Evolutionary conservation across 2,113 vertebrate genomes (phyloP), one percentile per base, ranked within the genome.

Genomic region (Gymnorhina tibicen): DNA sequence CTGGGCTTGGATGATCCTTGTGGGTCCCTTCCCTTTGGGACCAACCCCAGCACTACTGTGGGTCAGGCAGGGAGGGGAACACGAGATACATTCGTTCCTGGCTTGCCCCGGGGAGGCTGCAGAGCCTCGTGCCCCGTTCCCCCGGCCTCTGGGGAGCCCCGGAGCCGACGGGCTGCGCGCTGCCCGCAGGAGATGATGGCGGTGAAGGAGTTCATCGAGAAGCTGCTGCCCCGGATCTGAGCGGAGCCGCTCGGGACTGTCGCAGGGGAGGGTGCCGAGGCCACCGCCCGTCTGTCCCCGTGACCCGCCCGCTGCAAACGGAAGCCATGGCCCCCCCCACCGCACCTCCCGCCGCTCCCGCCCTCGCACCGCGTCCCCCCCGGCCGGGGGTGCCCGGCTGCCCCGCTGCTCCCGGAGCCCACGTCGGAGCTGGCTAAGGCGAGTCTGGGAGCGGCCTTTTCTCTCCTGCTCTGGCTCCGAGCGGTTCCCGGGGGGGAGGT

Each of bases 171-270:
- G 28, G 42, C 75, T 6, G 16, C 2, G 56, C 4, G 0, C 60
- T 55, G 7, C 32, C 50, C 1, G 46, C 98, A 99, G 99, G 99
- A 99, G 98, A 99, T 99, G 99, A 97, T 97, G 79, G 98, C 98
- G 6, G 99, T 99, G 98, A 99, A 99, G 98, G 99, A 99, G 85
- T 99, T 99, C 98, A 99, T 99, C 30, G 98, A 99, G 98, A 99
- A 99, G 97, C 96, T 99, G 96, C 97, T 99, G 97, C 99, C 99
- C 96, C 98, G 98, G 69, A 99, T 99, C 98, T 99, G 98, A 99
- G 98, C 93, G 89, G 95, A 96, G 96, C 95, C 89, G 77, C 68
- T 96, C 85, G 35, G 96, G 96, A 98, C 98, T 97, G 98, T 98
- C 86, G 96, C 97, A 9, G 88, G 96, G 96, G 93, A 89, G 95